A percentile compares a stretch with the other conserved stretches of the same genome.
Evolutionary conservation across 2,888 invertebrate genomes (phyloP).

Genomic region (Chymomyza fuscimana): DNA sequence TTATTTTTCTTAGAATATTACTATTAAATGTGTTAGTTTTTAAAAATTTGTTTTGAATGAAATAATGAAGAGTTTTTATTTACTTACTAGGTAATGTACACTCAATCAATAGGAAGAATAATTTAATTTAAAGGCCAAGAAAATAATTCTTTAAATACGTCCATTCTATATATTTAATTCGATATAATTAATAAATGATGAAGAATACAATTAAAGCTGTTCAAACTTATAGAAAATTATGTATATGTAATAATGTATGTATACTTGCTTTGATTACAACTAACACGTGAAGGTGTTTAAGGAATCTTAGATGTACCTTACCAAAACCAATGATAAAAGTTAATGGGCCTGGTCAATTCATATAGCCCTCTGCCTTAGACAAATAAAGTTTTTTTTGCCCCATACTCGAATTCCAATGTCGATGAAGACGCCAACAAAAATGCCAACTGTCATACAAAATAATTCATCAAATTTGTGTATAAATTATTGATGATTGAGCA

Average conservation of each 20-base stretch:
- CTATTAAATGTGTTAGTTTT: no score
- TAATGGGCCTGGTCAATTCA: not conserved
- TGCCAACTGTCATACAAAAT: constrained; percentile 39
- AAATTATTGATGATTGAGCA: constrained; percentile 51
- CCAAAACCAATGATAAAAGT: not conserved
- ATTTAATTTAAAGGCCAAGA: no score
- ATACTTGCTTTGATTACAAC: not conserved
- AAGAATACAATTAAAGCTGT: not conserved
- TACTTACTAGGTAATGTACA: no score
- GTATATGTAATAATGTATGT: not conserved
- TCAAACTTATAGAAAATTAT: not conserved
- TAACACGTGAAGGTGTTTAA: not conserved
- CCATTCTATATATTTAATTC: no score
- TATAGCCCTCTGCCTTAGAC: not conserved
- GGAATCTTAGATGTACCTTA: not conserved
- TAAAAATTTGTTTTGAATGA: no score
- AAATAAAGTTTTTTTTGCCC: not conserved
- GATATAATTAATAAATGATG: no score
- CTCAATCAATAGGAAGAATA: no score
- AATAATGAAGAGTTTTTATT: no score
- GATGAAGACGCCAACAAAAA: not conserved
- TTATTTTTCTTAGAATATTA: no score
- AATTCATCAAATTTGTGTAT: constrained; percentile 32
- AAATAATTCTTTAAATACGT: no score
- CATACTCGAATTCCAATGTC: not conserved